These are phyloP conservation scores for Crotalus horridus DNA, from an alignment of 2,113 vertebrate species.

Conservation along the genomic window DNA sequence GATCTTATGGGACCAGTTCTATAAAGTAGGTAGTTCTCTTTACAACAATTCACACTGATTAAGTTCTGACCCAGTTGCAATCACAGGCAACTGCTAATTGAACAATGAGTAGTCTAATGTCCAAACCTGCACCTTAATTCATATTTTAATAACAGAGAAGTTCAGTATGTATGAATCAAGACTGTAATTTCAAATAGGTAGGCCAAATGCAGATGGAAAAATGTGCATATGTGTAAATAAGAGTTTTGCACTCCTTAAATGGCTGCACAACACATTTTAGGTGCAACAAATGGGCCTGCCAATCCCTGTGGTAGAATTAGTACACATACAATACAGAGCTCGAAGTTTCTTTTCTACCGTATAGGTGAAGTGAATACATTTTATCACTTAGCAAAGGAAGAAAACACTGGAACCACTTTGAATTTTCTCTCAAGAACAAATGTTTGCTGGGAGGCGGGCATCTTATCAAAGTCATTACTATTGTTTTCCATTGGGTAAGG, in stretches of 20 bases:
- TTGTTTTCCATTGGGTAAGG: not conserved
- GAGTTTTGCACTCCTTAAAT: not conserved
- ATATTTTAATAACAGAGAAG: not conserved
- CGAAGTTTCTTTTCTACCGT: not conserved
- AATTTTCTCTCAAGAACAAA: not conserved
- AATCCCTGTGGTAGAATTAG: not conserved
- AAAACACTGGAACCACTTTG: not conserved
- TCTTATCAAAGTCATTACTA: not conserved
- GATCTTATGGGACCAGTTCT: not conserved
- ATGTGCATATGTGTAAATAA: not conserved
- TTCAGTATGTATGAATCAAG: not conserved
- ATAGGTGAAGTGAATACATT: not conserved
- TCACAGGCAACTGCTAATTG: not conserved
- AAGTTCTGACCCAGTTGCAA: not conserved
- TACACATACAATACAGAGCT: not conserved
- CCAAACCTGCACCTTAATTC: not conserved
- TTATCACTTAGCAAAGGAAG: not conserved
- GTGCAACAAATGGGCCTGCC: not conserved
- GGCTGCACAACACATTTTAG: not conserved
- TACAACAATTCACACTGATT: not conserved
- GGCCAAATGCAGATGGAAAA: not conserved
- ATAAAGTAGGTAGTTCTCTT: not conserved
- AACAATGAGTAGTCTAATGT: not conserved
- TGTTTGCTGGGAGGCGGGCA: not conserved
- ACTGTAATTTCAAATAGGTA: not conserved